Conservation (phyloP, 1,140 invertebrate species). For the Oryzaephilus surinamensis region DNA sequence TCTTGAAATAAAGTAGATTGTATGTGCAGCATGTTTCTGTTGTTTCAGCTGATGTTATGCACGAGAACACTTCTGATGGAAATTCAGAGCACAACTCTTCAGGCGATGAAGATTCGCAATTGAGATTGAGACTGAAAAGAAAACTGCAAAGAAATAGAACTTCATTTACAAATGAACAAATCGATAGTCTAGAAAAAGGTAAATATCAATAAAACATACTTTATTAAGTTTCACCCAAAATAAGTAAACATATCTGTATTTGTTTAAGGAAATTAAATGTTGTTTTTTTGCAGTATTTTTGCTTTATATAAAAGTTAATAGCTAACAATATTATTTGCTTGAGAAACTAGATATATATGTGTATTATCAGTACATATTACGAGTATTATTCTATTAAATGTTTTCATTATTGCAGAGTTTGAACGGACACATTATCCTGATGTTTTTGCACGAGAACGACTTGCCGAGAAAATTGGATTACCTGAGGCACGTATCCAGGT, state of each 20-base stretch:
- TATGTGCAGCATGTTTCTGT: too few species aligned
- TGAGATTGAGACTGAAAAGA: conserved; percentile 79
- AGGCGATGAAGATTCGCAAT: conserved; percentile 76
- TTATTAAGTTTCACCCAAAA: too few species aligned
- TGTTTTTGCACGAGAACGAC: conserved; percentile 89
- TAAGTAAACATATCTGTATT: background rate
- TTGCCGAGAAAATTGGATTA: conserved; percentile 93
- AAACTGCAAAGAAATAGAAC: conserved; percentile 97
- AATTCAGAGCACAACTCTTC: conserved; percentile 69
- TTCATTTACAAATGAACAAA: conserved; percentile 98
- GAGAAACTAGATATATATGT: too few species aligned
- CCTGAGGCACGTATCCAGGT: conserved; percentile 97
- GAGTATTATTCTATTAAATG: background rate
- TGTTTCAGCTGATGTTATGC: conserved; percentile 36
- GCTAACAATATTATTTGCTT: too few species aligned
- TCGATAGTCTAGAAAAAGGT: conserved; percentile 98
- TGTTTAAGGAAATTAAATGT: too few species aligned
- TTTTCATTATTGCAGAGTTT: conserved; percentile 41
- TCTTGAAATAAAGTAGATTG: too few species aligned
- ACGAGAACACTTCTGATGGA: conserved; percentile 61
- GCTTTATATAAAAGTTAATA: too few species aligned
- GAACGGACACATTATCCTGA: conserved; percentile 82
- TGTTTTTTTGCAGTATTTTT: too few species aligned
- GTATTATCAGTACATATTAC: background rate
- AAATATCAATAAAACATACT: conserved; percentile 18